Conservation (phyloP, 2,113 vertebrate genomes). For the Galeopterus variegatus region DNA sequence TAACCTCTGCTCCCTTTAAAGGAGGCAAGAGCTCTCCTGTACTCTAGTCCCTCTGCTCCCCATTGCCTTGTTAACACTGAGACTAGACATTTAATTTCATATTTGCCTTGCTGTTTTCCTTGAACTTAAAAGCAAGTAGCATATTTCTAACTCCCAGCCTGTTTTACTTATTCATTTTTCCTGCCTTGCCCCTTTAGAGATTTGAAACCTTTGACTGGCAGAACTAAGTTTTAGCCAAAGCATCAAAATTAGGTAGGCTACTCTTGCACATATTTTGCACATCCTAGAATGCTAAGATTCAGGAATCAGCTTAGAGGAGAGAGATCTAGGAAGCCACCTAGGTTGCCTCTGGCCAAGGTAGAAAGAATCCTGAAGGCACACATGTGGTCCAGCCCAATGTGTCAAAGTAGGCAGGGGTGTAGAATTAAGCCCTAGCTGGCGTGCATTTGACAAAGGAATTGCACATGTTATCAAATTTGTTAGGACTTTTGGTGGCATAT, state of each 20-base stretch:
- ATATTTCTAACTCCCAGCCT: neutral
- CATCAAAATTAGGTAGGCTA: neutral
- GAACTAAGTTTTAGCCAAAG: constrained; percentile 47
- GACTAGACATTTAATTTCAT: neutral
- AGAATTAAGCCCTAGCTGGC: neutral
- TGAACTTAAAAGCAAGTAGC: neutral
- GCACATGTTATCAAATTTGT: neutral
- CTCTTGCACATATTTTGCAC: neutral
- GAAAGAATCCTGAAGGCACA: neutral
- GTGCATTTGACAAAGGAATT: constrained; percentile 22
- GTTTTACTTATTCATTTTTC: neutral
- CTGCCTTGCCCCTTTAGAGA: neutral
- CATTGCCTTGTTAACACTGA: neutral
- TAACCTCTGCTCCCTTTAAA: constrained; percentile 8
- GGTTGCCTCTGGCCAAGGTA: neutral
- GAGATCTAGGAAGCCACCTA: neutral
- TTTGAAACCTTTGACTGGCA: constrained; percentile 7
- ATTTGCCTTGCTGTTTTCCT: constrained; percentile 47
- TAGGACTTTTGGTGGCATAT: neutral
- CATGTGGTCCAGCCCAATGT: neutral
- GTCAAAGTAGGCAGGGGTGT: neutral
- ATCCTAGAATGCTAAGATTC: neutral
- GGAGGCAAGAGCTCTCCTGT: neutral
- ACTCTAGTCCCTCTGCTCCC: neutral
- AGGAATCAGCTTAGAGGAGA: neutral